Evolutionary conservation across 2,797 vertebrate species (phyloP).

Genomic region (Urosaurus nigricauda): DNA sequence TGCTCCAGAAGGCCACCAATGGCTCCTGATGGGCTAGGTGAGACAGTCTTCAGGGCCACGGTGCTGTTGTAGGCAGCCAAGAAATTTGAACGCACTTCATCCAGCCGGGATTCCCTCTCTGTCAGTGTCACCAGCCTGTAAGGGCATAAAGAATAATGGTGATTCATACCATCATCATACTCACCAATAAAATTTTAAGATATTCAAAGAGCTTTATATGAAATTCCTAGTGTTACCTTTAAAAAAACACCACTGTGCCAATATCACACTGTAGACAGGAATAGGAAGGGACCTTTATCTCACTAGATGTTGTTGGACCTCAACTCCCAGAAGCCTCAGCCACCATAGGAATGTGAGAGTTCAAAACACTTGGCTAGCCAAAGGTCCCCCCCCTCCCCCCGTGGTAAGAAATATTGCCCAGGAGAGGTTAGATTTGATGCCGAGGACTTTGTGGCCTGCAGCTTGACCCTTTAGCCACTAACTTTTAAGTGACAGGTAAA

Average conservation of each 20-base stretch:
- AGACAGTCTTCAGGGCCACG: constrained; percentile 88
- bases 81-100: constrained; percentile 93
- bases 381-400: neutral
- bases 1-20: constrained; percentile 96
- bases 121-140: constrained; percentile 82
- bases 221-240: neutral
- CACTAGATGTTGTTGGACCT: neutral
- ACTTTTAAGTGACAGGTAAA: neutral
- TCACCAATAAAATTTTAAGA: too few relatives aligned
- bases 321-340: neutral
- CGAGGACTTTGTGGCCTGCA: too few relatives aligned
- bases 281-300: neutral
- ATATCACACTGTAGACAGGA: neutral
- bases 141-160: constrained; percentile 33
- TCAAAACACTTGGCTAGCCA: neutral
- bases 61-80: constrained; percentile 93
- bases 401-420: neutral
- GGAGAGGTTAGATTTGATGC: neutral
- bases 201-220: neutral
- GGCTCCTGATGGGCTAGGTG: constrained; percentile 90
- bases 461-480: neutral
- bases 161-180: neutral
- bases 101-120: constrained; percentile 89
- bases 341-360: neutral
- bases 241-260: too few relatives aligned